A percentile compares a stretch with the other conserved stretches of the same genome.
These are phyloP conservation scores for Nothoprocta perdicaria DNA, from an alignment of 2,113 vertebrate genomes.

Conservation along the genomic window DNA sequence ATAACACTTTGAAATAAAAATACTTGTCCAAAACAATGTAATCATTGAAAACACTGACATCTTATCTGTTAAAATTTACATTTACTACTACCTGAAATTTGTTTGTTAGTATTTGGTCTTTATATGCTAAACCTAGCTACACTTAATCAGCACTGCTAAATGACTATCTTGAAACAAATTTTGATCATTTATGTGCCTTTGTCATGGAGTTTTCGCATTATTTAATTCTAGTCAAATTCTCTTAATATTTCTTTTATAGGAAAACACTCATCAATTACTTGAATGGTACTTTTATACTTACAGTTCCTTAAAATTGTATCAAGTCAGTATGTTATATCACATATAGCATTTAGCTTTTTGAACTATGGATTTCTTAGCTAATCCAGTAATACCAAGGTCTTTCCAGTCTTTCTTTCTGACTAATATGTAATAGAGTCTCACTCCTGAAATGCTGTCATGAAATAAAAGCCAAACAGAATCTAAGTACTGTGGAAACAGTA, in stretches of 20 bases:
- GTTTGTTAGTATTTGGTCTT: not conserved
- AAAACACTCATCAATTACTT: not conserved
- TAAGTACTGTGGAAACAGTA: constrained; percentile 19
- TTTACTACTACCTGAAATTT: not conserved
- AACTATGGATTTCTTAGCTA: not conserved
- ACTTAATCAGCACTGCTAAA: not conserved
- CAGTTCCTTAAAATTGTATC: not conserved
- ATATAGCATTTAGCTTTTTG: not conserved
- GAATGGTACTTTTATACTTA: rapidly evolving
- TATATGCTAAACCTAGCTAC: not conserved
- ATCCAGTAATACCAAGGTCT: not conserved
- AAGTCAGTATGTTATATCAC: not conserved
- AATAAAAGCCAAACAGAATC: constrained; percentile 32
- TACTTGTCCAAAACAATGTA: not conserved
- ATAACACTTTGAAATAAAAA: not conserved
- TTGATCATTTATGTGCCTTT: rapidly evolving
- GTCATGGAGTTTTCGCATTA: not conserved
- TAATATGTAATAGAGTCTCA: constrained; percentile 33
- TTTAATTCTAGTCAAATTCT: not conserved
- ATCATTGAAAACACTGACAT: not conserved
- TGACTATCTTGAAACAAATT: not conserved
- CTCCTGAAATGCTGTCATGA: constrained; percentile 15
- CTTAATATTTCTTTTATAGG: not conserved
- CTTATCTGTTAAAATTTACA: not conserved
- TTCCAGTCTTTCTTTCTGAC: not conserved